Evolutionary conservation across 1,140 invertebrate species (phyloP), one percentile per base, ranked within the genome.

Genomic region (Dysdera silvatica): DNA sequence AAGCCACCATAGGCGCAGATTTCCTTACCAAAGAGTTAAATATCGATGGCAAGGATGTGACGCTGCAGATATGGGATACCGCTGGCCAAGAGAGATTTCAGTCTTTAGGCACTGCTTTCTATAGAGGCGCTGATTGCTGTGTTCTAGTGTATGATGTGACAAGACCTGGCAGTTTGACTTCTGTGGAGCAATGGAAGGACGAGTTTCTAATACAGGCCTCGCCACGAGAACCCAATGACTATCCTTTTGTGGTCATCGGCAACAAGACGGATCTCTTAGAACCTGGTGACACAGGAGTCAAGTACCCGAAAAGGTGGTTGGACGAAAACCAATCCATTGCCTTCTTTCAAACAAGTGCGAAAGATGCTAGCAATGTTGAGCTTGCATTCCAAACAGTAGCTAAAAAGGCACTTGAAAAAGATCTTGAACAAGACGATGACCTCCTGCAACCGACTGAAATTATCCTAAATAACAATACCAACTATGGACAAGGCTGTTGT

Each of bases 31-130:
- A 99, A 81, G 96, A 99, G 81, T 90, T 99, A 48, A 91, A 92
- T 79, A 93, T 99, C 14, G 95, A 99, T 78, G 95, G 98, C 79
- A 85, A 92, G 74, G 85, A 96, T 72, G 95, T 99, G 51, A 99
- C 95, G 68, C 94, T 99, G 89, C 96, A 99, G 88, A 99, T 99
- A 76, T 99, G 97, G 97, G 97, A 99, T 71, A 99, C 97, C 59
- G 97, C 97, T 66, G 97, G 97, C 12, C 97, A 99, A 75, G 97
- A 99, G 78, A 83, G 97, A 72, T 99, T 99, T 79, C 95, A 98
- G 74, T 95, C 91, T 0, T 41, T 99, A 55, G 97, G 97, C 68
- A 94, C 99, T 59, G 96, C 97, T n/a, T 99, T 99, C 75, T 99
- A 99, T 75, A 84, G 97, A 72, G 97, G 97, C 68, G 97, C 97